phyloP scores from a whole-genome alignment of 2,797 vertebrate species.

The Leuciscus waleckii region DNA sequence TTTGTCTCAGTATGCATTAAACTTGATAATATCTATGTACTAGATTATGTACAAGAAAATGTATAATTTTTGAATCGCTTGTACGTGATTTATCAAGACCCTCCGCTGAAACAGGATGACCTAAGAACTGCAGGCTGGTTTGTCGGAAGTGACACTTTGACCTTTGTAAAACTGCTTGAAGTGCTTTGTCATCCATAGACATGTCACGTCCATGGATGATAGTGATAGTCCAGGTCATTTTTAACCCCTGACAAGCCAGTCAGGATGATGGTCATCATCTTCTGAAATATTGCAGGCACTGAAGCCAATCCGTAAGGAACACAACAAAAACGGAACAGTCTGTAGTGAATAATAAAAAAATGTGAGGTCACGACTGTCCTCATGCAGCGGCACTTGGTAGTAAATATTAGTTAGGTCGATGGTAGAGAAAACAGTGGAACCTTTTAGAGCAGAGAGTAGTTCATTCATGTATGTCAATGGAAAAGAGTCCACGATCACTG shows the following conservation, averaged over 20 bases:
- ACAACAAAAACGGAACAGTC: neutral
- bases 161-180: neutral
- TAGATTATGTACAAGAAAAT: neutral
- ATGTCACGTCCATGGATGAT: neutral
- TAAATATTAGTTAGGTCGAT: neutral
- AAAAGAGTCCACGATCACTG: too few species aligned
- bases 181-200: neutral
- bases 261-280: neutral
- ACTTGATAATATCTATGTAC: neutral
- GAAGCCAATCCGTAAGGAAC: neutral
- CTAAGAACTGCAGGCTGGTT: neutral
- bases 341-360: neutral
- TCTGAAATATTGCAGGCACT: neutral
- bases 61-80: too few species aligned
- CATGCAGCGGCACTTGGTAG: neutral
- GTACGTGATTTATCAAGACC: neutral
- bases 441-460: too few species aligned
- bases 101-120: neutral
- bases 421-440: too few species aligned
- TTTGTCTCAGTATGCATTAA: neutral
- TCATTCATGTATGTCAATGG: too few species aligned
- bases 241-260: neutral
- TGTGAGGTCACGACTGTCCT: neutral
- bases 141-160: neutral
- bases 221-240: neutral